Conservation (phyloP, 2,888 invertebrate species). For the Harmothoe impar region DNA sequence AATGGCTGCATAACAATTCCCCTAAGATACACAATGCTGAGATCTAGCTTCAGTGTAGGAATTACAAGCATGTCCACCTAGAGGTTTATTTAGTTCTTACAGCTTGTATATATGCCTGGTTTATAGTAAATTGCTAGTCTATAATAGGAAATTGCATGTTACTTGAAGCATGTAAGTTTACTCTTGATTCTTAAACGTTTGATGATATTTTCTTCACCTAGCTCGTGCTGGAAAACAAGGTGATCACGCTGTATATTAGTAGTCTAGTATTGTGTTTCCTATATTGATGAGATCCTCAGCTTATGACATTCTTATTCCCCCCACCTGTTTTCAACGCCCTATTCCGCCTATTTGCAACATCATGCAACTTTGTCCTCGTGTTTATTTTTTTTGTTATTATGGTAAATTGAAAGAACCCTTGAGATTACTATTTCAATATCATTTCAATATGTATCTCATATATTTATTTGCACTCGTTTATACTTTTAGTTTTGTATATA, state of each 20-base stretch:
- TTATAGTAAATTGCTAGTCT: background rate
- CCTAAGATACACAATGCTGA: background rate
- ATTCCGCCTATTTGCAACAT: too few relatives aligned
- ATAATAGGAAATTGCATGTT: background rate
- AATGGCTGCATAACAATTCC: background rate
- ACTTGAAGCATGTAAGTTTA: constrained; percentile 14
- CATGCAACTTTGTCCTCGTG: too few relatives aligned
- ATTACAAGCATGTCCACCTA: background rate
- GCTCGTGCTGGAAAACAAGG: constrained; percentile 63
- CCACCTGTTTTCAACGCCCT: too few relatives aligned
- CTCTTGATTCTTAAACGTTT: background rate
- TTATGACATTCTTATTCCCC: too few relatives aligned
- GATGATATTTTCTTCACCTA: constrained; percentile 16
- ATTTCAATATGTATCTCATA: too few relatives aligned
- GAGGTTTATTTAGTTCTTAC: background rate
- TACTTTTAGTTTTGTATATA: background rate
- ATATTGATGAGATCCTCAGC: background rate
- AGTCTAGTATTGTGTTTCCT: constrained; percentile 8
- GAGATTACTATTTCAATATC: too few relatives aligned
- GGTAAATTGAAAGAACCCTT: too few relatives aligned
- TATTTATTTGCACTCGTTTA: background rate
- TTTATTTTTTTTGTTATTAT: too few relatives aligned
- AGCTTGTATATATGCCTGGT: background rate
- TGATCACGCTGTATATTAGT: constrained; percentile 44
- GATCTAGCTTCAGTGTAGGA: background rate